These are phyloP conservation scores for Nysson spinosus DNA, from an alignment of 2,888 invertebrate species.

Conservation along the genomic window DNA sequence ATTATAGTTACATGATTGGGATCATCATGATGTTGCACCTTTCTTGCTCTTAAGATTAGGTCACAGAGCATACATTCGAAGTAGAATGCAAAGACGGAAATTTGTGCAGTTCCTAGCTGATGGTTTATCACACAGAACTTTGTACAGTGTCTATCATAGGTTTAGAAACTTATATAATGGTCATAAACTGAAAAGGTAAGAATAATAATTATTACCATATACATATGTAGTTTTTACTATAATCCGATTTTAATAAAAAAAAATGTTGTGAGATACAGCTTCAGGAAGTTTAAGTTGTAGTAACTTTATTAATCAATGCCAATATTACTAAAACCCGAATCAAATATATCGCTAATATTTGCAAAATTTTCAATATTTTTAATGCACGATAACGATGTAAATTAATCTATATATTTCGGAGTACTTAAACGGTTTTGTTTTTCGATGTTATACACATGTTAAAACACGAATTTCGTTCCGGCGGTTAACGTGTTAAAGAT, in stretches of 20 bases:
- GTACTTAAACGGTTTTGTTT: too few relatives aligned
- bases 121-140: constrained; percentile 64
- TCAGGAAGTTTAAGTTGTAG: constrained; percentile 1
- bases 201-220: constrained; percentile 2
- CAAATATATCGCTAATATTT: too few relatives aligned
- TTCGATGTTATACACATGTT: too few relatives aligned
- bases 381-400: too few relatives aligned
- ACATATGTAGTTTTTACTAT: not conserved
- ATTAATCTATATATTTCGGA: too few relatives aligned
- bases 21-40: constrained; percentile 46
- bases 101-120: constrained; percentile 72
- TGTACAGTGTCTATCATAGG: constrained; percentile 72
- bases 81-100: constrained; percentile 56
- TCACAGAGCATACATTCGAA: constrained; percentile 46
- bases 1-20: constrained; percentile 67
- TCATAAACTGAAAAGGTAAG: constrained; percentile 56
- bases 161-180: constrained; percentile 62
- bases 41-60: constrained; percentile 62
- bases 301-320: too few relatives aligned
- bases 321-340: too few relatives aligned
- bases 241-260: constrained; percentile 1
- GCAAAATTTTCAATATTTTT: too few relatives aligned
- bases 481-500: too few relatives aligned
- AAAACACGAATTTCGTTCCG: too few relatives aligned
- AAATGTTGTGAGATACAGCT: too few relatives aligned